Percentiles rank a stretch among this genome's conserved stretches.
Conservation (phyloP, 64 coral and sea anemone species). For the Dendrophyllia cribrosa region DNA sequence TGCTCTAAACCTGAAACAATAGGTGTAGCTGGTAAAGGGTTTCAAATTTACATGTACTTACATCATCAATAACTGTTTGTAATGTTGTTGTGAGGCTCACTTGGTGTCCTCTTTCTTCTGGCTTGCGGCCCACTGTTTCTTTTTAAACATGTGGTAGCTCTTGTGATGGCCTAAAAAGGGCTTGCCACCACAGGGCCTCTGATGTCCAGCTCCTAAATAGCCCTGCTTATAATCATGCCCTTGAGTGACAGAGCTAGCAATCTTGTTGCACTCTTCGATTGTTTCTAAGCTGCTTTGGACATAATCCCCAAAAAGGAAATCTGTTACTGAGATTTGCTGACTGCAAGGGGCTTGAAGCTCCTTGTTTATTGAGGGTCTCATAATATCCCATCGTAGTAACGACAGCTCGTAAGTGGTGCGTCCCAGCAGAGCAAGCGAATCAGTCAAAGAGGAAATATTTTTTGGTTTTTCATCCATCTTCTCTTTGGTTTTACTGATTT, state of each 20-base stretch:
- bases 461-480: constrained; percentile 1
- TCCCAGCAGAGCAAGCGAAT: constrained; percentile 26
- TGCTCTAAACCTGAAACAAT: neutral
- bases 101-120: constrained; percentile 3
- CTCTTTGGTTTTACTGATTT: neutral
- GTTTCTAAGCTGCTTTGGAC: constrained; percentile 23
- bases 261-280: constrained; percentile 37
- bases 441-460: neutral
- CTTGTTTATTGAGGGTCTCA: constrained; percentile 56
- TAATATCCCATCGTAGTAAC: constrained; percentile 1
- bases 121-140: constrained; percentile 29
- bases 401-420: constrained; percentile 35
- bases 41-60: constrained; percentile 56
- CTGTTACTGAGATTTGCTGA: constrained; percentile 14
- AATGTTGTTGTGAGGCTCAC: constrained; percentile 22
- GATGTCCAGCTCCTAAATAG: constrained; percentile 11
- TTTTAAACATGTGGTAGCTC: constrained; percentile 14
- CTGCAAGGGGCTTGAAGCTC: constrained; percentile 17
- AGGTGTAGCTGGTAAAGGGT: constrained; percentile 31
- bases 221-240: neutral
- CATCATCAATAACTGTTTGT: constrained; percentile 34
- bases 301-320: constrained; percentile 42
- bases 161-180: constrained; percentile 59
- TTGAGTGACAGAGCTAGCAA: constrained; percentile 31
- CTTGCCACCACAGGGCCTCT: constrained; percentile 1